Percentiles rank a stretch among this genome's conserved stretches.
phyloP scores from a whole-genome alignment of 1,140 invertebrate species.

The Wiebesia pumilae region DNA sequence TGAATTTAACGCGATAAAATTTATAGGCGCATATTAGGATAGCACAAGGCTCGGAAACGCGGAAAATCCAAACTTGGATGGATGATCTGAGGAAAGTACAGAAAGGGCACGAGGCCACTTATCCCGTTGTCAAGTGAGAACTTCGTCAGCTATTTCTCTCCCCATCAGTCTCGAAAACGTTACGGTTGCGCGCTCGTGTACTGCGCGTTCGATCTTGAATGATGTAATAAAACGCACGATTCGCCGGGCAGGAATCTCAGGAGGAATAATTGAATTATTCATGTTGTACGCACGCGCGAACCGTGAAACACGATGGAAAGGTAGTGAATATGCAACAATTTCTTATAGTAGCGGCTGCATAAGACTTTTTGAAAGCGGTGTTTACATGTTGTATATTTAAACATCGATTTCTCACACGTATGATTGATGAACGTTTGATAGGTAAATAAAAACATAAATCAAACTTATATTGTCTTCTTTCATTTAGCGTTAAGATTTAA shows the following conservation, averaged over 20 bases:
- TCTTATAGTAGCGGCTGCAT: slow-evolving; percentile 21
- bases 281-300: slow-evolving; percentile 34
- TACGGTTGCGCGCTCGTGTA: background rate
- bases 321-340: slow-evolving; percentile 50
- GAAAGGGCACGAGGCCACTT: slow-evolving; percentile 25
- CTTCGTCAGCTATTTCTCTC: slow-evolving; percentile 54
- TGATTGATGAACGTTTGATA: background rate
- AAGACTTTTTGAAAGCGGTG: background rate
- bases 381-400: slow-evolving; percentile 20
- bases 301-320: background rate
- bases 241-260: slow-evolving; percentile 37
- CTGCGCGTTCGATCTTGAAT: slow-evolving; percentile 44
- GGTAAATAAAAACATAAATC: background rate
- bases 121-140: slow-evolving; percentile 45
- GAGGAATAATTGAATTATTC: slow-evolving; percentile 52
- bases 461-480: background rate
- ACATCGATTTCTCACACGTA: slow-evolving; percentile 11
- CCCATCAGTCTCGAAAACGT: slow-evolving; percentile 13
- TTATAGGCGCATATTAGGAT: background rate
- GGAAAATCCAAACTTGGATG: slow-evolving; percentile 22
- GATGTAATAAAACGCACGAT: slow-evolving; percentile 52
- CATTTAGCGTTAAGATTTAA: too few relatives aligned
- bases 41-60: background rate
- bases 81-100: slow-evolving; percentile 1
- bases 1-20: background rate